These are phyloP conservation scores for Azorinus chamasolen DNA, from an alignment of 2,888 invertebrate genomes.

Conservation along the genomic window DNA sequence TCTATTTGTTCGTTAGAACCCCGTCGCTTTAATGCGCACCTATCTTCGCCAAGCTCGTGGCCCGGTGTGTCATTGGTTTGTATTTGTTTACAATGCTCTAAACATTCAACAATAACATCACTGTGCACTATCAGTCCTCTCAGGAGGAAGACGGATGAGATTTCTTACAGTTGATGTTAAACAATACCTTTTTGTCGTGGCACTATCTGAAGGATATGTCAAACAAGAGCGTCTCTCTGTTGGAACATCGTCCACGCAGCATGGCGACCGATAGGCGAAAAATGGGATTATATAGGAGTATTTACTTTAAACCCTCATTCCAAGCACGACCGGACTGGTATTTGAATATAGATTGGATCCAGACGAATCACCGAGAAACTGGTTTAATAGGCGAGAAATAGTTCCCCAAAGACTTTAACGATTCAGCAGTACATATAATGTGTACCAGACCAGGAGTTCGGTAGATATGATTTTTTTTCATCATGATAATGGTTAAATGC, in stretches of 20 bases:
- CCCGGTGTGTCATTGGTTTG: not conserved
- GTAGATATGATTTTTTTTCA: too few species aligned
- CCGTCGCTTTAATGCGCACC: not conserved
- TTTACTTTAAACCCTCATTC: too few species aligned
- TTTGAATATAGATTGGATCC: too few species aligned
- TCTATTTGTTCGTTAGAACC: not conserved
- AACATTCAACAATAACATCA: not conserved
- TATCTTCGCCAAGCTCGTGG: not conserved
- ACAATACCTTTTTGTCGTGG: not conserved
- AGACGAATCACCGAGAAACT: too few species aligned
- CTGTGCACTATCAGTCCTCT: not conserved
- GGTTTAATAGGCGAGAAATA: too few species aligned
- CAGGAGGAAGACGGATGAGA: slow-evolving; percentile 2
- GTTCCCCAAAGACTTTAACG: too few species aligned
- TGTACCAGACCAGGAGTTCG: too few species aligned
- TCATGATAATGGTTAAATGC: too few species aligned
- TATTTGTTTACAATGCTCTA: slow-evolving; percentile 8
- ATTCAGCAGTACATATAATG: too few species aligned
- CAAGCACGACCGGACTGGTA: too few species aligned
- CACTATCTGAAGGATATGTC: slow-evolving; percentile 1
- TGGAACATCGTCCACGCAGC: not conserved
- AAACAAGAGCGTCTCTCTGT: not conserved
- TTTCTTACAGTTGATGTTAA: not conserved
- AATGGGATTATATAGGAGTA: too few species aligned
- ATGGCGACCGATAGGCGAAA: too few species aligned